These are phyloP conservation scores for Temnothorax unifasciatus DNA, from an alignment of 2,888 invertebrate genomes.

Conservation along the genomic window DNA sequence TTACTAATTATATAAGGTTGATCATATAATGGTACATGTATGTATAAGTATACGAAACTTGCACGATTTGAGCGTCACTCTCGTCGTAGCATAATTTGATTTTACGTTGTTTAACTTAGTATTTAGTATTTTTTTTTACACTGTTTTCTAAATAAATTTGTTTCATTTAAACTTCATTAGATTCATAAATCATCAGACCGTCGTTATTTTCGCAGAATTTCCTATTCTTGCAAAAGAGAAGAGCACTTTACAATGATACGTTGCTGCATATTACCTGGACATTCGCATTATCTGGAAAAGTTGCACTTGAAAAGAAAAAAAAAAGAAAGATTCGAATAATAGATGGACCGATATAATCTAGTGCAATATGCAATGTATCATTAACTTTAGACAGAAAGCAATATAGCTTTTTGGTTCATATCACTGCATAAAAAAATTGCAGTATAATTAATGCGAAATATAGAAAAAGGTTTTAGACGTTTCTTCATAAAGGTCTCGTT, in stretches of 20 bases:
- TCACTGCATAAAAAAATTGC: neutral
- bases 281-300: neutral
- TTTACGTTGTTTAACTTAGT: conserved; percentile 8
- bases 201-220: conserved; percentile 12
- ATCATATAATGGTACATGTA: conserved; percentile 14
- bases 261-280: neutral
- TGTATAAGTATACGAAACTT: conserved; percentile 41
- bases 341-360: neutral
- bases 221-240: neutral
- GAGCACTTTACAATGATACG: neutral
- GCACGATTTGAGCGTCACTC: conserved; percentile 5
- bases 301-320: neutral
- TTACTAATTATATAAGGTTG: conserved; percentile 61
- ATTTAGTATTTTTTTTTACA: conserved; percentile 11
- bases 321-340: neutral
- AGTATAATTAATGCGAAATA: conserved; percentile 9
- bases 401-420: neutral
- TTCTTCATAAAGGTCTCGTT: neutral
- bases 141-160: conserved; percentile 33
- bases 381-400: neutral
- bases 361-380: neutral
- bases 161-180: conserved; percentile 9
- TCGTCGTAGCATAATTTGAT: conserved; percentile 4
- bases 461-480: neutral
- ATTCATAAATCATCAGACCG: neutral